Percentiles rank a stretch among this genome's conserved stretches.
Evolutionary conservation across 2,113 vertebrate genomes (phyloP).

Genomic region (Promerops cafer): DNA sequence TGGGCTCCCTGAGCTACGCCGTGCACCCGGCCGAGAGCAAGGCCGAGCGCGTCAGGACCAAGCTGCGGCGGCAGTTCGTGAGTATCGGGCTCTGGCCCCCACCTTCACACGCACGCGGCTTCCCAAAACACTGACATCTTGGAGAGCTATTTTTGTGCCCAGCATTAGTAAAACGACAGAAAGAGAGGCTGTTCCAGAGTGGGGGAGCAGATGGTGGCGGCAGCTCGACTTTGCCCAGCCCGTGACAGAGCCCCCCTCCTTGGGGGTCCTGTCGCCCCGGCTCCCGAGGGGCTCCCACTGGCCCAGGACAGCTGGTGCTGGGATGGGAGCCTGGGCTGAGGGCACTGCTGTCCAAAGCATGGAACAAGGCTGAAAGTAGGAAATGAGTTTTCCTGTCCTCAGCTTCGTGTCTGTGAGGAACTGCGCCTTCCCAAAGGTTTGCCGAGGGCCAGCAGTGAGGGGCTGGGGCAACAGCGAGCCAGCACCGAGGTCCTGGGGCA

Average conservation of each 20-base stretch:
- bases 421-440: neutral
- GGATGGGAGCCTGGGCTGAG: fast-evolving
- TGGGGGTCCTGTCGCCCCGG: fast-evolving
- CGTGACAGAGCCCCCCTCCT: fast-evolving
- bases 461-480: fast-evolving
- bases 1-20: conserved; percentile 71
- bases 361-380: neutral
- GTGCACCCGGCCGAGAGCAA: conserved; percentile 54
- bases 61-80: conserved; percentile 88
- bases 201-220: neutral
- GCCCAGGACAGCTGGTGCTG: neutral
- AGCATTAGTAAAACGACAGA: fast-evolving
- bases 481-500: neutral
- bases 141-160: neutral
- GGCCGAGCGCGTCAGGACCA: conserved; percentile 67
- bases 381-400: neutral
- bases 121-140: fast-evolving
- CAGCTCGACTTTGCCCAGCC: neutral
- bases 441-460: neutral
- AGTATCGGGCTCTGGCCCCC: conserved; percentile 26
- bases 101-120: fast-evolving
- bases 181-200: neutral
- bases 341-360: neutral
- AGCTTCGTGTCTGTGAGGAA: fast-evolving
- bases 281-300: fast-evolving